phyloP scores from a whole-genome alignment of 2,113 vertebrate species.

The Lophochroa leadbeateri region DNA sequence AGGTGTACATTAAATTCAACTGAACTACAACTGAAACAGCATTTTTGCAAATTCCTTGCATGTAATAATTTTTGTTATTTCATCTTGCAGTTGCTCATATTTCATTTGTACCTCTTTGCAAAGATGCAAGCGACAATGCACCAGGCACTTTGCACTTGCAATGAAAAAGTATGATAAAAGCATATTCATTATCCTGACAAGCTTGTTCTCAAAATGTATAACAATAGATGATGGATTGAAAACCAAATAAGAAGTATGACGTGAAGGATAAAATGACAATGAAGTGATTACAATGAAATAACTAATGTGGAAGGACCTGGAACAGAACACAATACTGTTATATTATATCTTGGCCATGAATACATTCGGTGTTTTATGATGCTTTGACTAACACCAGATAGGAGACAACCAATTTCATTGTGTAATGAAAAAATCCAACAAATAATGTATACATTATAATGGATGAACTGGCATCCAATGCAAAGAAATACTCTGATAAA shows the following conservation, averaged over 20 bases:
- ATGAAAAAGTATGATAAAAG: neutral
- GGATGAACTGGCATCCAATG: neutral
- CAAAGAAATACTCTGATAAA: neutral
- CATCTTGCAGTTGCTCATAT: neutral
- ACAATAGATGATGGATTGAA: neutral
- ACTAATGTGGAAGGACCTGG: neutral
- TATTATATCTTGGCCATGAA: neutral
- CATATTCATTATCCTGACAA: neutral
- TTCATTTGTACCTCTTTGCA: neutral
- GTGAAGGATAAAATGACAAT: neutral
- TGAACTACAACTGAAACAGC: neutral
- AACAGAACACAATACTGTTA: neutral
- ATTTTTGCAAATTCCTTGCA: neutral
- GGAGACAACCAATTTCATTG: neutral
- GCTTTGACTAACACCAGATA: neutral
- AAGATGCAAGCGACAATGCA: fast-evolving
- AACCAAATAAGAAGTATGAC: neutral
- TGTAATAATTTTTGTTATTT: neutral
- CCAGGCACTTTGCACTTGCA: neutral
- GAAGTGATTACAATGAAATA: neutral
- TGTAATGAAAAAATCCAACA: neutral
- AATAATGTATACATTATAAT: neutral
- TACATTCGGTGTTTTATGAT: neutral
- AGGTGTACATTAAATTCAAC: neutral
- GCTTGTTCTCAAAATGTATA: neutral